Percentiles rank a stretch among this genome's conserved stretches.
These are phyloP conservation scores for Empis livida DNA, from an alignment of 2,888 invertebrate genomes.

Conservation along the genomic window DNA sequence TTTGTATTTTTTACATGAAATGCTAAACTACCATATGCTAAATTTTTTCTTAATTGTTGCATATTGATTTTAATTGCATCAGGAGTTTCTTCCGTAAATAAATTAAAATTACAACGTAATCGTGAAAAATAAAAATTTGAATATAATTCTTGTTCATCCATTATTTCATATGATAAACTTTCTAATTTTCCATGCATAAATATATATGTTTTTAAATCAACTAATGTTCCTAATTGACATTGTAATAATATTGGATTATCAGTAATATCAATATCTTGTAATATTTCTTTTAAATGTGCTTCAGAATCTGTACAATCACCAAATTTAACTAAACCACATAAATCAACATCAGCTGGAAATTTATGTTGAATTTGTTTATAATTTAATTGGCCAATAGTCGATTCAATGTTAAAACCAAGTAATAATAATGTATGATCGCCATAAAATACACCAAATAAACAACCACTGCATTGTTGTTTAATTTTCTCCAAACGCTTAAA, in stretches of 20 bases:
- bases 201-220: constrained; percentile 50
- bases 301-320: constrained; percentile 47
- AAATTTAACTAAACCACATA: constrained; percentile 60
- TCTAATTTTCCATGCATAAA: constrained; percentile 60
- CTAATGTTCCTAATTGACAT: constrained; percentile 41
- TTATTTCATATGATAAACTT: constrained; percentile 47
- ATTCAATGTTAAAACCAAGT: constrained; percentile 54
- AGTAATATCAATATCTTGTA: constrained; percentile 62
- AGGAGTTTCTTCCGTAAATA: constrained; percentile 47
- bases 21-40: constrained; percentile 59
- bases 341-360: constrained; percentile 63
- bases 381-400: constrained; percentile 39
- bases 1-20: constrained; percentile 54
- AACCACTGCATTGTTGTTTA: constrained; percentile 50
- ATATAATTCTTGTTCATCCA: constrained; percentile 49
- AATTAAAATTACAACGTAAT: constrained; percentile 49
- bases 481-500: constrained; percentile 51
- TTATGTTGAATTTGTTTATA: constrained; percentile 43
- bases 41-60: constrained; percentile 51
- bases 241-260: constrained; percentile 62
- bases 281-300: constrained; percentile 46
- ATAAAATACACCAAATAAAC: constrained; percentile 62
- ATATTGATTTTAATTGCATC: constrained; percentile 48
- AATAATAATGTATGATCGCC: constrained; percentile 58
- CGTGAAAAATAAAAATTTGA: constrained; percentile 58